Base-by-base conservation (phyloP, 2,113 vertebrate genomes). In the Myiozetetes cayanensis region DNA sequence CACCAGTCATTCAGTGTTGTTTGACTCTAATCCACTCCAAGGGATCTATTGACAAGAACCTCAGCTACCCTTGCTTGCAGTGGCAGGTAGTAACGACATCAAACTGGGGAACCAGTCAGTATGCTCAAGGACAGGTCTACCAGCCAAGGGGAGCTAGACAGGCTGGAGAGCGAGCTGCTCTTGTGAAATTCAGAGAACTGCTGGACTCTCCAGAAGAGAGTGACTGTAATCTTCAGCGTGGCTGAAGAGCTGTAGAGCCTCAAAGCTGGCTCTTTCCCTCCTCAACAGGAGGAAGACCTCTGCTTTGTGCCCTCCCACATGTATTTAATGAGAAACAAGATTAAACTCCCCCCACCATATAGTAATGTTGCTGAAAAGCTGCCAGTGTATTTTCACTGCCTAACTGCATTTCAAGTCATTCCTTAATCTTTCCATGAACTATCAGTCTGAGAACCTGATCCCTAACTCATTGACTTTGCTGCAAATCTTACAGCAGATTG, bases 281-380 rank as follows among this genome's bases (percentile, higher is more conserved):
- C 37, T 46, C 0, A 0, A n/a, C 9, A 44, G 24, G 14, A 14
- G 13, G 79, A 71, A 75, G 12, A 43, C 4, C 15, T 86, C 70
- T 82, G 33, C 27, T 82, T 56, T 62, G 17, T 78, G 56, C 27
- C 22, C 7, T 79, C 72, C n/a, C 24, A 44, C 8, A 17, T 37
- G 10, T 23, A 25, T 28, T 4, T 17, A 53, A 15, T n/a, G 28
- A 28, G 20, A 79, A 79, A 2, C 25, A 67, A 55, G 44, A 56
- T 56, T 25, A 83, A 44, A 65, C 10, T 49, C 59, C 41, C 17
- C 10, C 2, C 44, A 62, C 9, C 6, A 17, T 15, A 11, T 17
- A 89, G 30, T 8, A 47, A 21, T 10, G 35, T 12, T 89, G 39
- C 37, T 89, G 67, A 73, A 96, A 89, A 80, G 10, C 27, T 46